phyloP scores from a whole-genome alignment of 2,888 invertebrate genomes.

The Scaptomyza reducta region DNA sequence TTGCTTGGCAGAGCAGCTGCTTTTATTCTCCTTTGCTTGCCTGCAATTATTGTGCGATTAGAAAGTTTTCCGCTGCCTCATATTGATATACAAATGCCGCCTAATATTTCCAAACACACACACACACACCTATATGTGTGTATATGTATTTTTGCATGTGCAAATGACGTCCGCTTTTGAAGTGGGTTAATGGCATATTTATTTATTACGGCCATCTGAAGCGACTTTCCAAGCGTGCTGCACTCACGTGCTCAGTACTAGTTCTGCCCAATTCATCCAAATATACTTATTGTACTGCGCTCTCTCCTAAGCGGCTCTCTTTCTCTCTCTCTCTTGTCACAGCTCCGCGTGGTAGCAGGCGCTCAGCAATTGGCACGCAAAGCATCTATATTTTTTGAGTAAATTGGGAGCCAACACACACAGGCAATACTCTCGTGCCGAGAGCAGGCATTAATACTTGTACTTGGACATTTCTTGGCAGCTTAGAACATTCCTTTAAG shows the following conservation, averaged over 20 bases:
- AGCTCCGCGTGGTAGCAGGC: conserved; percentile 42
- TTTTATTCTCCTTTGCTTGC: conserved; percentile 42
- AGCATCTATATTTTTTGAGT: not conserved
- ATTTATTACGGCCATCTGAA: conserved; percentile 68
- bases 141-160: conserved; percentile 49
- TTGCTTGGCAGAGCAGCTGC: conserved; percentile 40
- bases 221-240: conserved; percentile 45
- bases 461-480: conserved; percentile 28
- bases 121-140: not conserved
- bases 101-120: conserved; percentile 44
- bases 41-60: conserved; percentile 80
- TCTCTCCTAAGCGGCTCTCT: conserved; percentile 25
- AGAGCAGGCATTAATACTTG: conserved; percentile 10
- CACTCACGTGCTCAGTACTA: conserved; percentile 35
- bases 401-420: conserved; percentile 9
- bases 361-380: conserved; percentile 42
- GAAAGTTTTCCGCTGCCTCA: conserved; percentile 71
- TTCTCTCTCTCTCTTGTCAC: conserved; percentile 22
- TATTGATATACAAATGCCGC: conserved; percentile 65
- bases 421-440: conserved; percentile 14
- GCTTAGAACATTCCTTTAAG: not conserved
- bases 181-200: conserved; percentile 72
- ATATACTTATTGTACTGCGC: conserved; percentile 5
- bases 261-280: conserved; percentile 19
- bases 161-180: conserved; percentile 42